Conservation (phyloP, 1,140 invertebrate genomes). For the Mylabris phalerata region DNA sequence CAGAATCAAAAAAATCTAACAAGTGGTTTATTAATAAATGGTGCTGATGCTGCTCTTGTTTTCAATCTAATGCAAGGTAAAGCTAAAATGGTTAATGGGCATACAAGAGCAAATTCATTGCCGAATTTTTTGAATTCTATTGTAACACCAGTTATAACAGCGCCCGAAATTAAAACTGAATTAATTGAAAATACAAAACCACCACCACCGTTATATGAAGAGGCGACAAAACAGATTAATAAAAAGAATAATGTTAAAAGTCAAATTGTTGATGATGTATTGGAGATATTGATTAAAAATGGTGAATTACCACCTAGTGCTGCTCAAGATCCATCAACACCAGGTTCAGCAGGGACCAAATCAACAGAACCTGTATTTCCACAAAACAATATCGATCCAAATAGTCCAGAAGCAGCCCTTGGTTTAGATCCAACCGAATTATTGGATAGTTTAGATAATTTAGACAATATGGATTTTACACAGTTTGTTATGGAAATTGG, state of each 20-base stretch:
- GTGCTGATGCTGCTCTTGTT: conserved; percentile 37
- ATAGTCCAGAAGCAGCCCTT: conserved; percentile 43
- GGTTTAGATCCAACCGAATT: conserved; percentile 37
- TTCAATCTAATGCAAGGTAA: conserved; percentile 42
- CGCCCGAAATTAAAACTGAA: conserved; percentile 36
- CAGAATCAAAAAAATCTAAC: conserved; percentile 38
- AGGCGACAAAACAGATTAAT: conserved; percentile 58
- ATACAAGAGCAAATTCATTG: conserved; percentile 43
- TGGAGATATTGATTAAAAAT: conserved; percentile 92
- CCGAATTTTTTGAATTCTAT: conserved; percentile 49
- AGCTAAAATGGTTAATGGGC: conserved; percentile 36
- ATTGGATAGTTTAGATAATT: conserved; percentile 46
- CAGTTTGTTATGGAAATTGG: conserved; percentile 48
- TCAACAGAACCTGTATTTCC: conserved; percentile 30
- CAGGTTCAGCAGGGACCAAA: conserved; percentile 47
- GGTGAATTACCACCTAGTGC: conserved; percentile 86
- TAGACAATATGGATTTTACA: conserved; percentile 53
- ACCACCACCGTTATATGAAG: conserved; percentile 61
- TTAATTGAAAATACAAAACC: conserved; percentile 34
- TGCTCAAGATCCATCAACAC: conserved; percentile 67
- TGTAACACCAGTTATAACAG: conserved; percentile 29
- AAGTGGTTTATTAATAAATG: conserved; percentile 33
- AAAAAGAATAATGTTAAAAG: conserved; percentile 61
- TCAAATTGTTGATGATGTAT: conserved; percentile 87
- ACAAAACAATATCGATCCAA: conserved; percentile 40